phyloP scores from a whole-genome alignment of 2,888 invertebrate genomes.

The Sisyra terminalis region DNA sequence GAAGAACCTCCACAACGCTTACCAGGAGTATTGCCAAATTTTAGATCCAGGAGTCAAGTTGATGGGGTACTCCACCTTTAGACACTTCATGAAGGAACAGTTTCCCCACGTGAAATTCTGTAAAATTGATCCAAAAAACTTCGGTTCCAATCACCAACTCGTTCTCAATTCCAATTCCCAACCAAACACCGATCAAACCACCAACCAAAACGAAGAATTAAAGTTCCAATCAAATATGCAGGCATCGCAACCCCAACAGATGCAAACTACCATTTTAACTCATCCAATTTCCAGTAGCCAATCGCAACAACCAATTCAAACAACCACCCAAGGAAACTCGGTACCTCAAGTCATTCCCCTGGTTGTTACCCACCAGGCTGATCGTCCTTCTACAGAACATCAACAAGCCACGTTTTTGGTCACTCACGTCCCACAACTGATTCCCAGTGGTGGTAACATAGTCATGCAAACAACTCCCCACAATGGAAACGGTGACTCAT shows the following conservation, averaged over 20 bases:
- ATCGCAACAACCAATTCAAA: constrained; percentile 28
- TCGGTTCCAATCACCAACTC: too few species aligned
- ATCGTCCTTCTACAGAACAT: constrained; percentile 25
- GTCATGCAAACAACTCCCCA: constrained; percentile 22
- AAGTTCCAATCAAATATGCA: constrained; percentile 14
- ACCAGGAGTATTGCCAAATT: constrained; percentile 54
- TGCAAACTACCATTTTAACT: constrained; percentile 28
- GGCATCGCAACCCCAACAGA: constrained; percentile 29
- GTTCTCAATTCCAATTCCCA: constrained; percentile 26
- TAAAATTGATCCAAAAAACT: constrained; percentile 36
- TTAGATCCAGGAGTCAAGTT: constrained; percentile 52
- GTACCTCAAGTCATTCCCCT: constrained; percentile 45
- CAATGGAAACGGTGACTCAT: constrained; percentile 14
- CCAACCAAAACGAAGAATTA: constrained; percentile 20
- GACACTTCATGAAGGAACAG: constrained; percentile 67
- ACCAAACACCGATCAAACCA: constrained; percentile 23
- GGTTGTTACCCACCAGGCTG: constrained; percentile 34
- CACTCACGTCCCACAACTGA: constrained; percentile 46
- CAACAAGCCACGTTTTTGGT: constrained; percentile 48
- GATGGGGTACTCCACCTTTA: constrained; percentile 67
- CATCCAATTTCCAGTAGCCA: constrained; percentile 17
- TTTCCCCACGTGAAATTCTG: constrained; percentile 61
- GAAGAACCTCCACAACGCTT: constrained; percentile 58
- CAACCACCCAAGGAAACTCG: constrained; percentile 31
- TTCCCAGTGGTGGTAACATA: constrained; percentile 28